Evolutionary conservation across 2,888 invertebrate species (phyloP).

Genomic region (Morpho deidamia): DNA sequence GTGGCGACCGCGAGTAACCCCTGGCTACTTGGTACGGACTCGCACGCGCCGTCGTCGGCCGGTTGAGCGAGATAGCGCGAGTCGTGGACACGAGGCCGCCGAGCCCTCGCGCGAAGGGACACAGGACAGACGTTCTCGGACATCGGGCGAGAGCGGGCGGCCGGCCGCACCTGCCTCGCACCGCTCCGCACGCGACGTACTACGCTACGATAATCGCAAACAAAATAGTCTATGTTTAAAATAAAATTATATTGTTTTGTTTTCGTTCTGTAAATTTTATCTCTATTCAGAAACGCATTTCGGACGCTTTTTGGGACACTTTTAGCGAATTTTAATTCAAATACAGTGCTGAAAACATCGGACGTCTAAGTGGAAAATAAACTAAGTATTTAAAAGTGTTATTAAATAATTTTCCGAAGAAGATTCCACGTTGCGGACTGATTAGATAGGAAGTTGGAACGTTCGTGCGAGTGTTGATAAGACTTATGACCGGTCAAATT

Average conservation of each 20-base stretch:
- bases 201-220: constrained; percentile 56
- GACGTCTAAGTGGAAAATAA: constrained; percentile 17
- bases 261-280: constrained; percentile 28
- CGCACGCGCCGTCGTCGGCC: constrained; percentile 76
- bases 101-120: constrained; percentile 77
- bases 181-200: constrained; percentile 61
- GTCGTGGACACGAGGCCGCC: constrained; percentile 70
- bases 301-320: constrained; percentile 25
- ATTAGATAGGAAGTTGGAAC: constrained; percentile 70
- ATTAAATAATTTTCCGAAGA: constrained; percentile 38
- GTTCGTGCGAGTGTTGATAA: constrained; percentile 70
- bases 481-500: constrained; percentile 60
- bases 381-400: constrained; percentile 19
- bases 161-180: constrained; percentile 71
- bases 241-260: constrained; percentile 23
- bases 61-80: constrained; percentile 69
- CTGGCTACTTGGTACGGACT: constrained; percentile 75
- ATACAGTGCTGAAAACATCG: constrained; percentile 40
- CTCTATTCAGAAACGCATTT: constrained; percentile 32
- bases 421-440: constrained; percentile 66
- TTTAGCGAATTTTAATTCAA: constrained; percentile 18
- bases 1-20: constrained; percentile 78
- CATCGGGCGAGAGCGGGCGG: constrained; percentile 78
- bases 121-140: constrained; percentile 79
- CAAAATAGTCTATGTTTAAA: constrained; percentile 42